phyloP scores from a whole-genome alignment of 1,140 invertebrate genomes.

The Fopius arisanus region DNA sequence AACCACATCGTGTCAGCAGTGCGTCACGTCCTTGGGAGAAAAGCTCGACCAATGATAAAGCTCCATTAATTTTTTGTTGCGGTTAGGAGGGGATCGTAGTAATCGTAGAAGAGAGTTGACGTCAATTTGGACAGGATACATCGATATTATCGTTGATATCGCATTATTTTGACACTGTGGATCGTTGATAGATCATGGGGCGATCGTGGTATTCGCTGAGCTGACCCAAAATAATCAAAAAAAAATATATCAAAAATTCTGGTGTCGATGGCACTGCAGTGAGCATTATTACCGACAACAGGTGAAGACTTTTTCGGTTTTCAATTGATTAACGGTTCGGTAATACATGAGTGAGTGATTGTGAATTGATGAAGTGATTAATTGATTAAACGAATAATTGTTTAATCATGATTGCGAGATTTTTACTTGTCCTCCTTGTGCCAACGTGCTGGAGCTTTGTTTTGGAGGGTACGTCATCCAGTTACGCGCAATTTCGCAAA shows the following conservation, averaged over 20 bases:
- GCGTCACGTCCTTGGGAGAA: neutral
- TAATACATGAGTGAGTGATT: neutral
- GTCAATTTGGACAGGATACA: neutral
- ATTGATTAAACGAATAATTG: neutral
- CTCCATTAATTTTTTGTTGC: neutral
- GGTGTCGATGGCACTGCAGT: neutral
- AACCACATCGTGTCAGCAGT: neutral
- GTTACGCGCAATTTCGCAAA: slow-evolving; percentile 88
- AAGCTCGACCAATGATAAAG: neutral
- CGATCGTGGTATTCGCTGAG: neutral
- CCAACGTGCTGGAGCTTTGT: slow-evolving; percentile 66
- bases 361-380: slow-evolving; percentile 36
- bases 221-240: slow-evolving; percentile 2
- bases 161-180: neutral
- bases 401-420: slow-evolving; percentile 16
- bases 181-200: neutral
- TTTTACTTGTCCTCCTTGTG: slow-evolving; percentile 14
- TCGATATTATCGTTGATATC: neutral
- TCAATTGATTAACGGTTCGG: neutral
- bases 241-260: neutral
- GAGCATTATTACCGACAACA: neutral
- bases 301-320: neutral
- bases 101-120: neutral
- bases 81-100: neutral
- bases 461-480: slow-evolving; percentile 83